Evolutionary conservation across 2,888 invertebrate species (phyloP).

Genomic region (Cephus rjabovi): DNA sequence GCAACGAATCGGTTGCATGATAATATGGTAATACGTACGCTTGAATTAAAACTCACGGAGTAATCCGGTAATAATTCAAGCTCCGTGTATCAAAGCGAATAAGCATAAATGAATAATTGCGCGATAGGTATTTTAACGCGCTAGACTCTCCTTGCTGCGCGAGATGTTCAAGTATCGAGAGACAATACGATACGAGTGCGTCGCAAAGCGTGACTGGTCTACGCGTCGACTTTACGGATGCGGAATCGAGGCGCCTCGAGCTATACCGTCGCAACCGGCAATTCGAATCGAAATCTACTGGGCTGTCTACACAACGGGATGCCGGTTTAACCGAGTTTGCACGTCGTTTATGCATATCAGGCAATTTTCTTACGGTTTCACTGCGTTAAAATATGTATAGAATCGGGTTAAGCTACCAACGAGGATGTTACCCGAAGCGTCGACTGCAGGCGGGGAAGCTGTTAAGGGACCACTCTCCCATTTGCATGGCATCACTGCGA

Average conservation of each 20-base stretch:
- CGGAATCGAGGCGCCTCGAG: too few species aligned
- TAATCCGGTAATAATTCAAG: conserved; percentile 64
- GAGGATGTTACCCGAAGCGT: conserved; percentile 39
- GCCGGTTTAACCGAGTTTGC: conserved; percentile 53
- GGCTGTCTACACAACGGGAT: too few species aligned
- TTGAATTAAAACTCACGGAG: conserved; percentile 57
- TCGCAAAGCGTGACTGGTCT: too few species aligned
- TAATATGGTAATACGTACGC: conserved; percentile 58
- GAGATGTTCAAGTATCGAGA: too few species aligned
- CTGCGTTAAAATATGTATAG: conserved; percentile 66
- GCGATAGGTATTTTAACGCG: conserved; percentile 62
- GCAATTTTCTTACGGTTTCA: conserved; percentile 65
- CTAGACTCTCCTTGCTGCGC: too few species aligned
- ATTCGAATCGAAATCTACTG: too few species aligned
- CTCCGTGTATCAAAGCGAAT: conserved; percentile 63
- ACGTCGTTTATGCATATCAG: conserved; percentile 63
- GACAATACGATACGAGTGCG: too few species aligned
- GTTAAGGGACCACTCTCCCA: conserved; percentile 55
- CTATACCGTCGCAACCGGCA: too few species aligned
- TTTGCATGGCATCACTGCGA: conserved; percentile 62
- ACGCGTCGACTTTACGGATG: too few species aligned
- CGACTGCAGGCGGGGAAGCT: conserved; percentile 59
- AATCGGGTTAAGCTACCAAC: conserved; percentile 62
- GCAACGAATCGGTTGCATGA: conserved; percentile 37
- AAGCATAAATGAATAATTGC: conserved; percentile 66